phyloP scores from a whole-genome alignment of 1,140 invertebrate species.

The Contarinia nasturtii region DNA sequence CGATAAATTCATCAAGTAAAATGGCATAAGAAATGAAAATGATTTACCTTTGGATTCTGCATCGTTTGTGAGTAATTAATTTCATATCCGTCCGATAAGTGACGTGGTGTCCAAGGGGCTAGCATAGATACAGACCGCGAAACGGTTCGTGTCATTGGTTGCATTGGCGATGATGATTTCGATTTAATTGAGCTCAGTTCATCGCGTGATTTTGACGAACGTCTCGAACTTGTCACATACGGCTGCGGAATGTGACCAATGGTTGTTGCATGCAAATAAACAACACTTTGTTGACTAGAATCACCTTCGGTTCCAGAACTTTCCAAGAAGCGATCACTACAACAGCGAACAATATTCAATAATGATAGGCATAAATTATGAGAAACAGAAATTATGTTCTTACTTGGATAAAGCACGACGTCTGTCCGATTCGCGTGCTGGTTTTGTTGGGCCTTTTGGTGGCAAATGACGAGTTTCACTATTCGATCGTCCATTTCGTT shows the following conservation, averaged over 20 bases:
- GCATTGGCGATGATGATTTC: slow-evolving; percentile 22
- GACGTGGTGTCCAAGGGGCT: slow-evolving; percentile 61
- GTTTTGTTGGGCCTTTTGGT: slow-evolving; percentile 15
- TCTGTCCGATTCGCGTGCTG: slow-evolving; percentile 17
- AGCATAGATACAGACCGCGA: slow-evolving; percentile 64
- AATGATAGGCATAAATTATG: not conserved
- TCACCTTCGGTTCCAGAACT: slow-evolving; percentile 57
- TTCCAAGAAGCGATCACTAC: slow-evolving; percentile 25
- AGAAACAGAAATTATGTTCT: not conserved
- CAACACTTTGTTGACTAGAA: slow-evolving; percentile 56
- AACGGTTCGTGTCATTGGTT: slow-evolving; percentile 48
- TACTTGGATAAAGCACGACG: slow-evolving; percentile 8
- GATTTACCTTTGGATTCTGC: slow-evolving; percentile 25
- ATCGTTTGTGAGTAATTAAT: slow-evolving; percentile 59
- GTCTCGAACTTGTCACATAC: slow-evolving; percentile 13
- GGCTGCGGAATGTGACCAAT: slow-evolving; percentile 26
- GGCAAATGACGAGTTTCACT: slow-evolving; percentile 1
- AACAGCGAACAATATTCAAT: not conserved
- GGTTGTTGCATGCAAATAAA: slow-evolving; percentile 61
- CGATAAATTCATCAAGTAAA: too few relatives aligned
- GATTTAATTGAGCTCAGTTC: slow-evolving; percentile 41
- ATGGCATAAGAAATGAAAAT: too few relatives aligned
- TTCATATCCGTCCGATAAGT: slow-evolving; percentile 49
- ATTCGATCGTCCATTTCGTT: not conserved
- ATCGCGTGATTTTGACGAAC: slow-evolving; percentile 35